Evolutionary conservation across 2,888 invertebrate genomes (phyloP), one percentile per base, ranked within the genome.

Genomic region (Phytoseiulus persimilis): DNA sequence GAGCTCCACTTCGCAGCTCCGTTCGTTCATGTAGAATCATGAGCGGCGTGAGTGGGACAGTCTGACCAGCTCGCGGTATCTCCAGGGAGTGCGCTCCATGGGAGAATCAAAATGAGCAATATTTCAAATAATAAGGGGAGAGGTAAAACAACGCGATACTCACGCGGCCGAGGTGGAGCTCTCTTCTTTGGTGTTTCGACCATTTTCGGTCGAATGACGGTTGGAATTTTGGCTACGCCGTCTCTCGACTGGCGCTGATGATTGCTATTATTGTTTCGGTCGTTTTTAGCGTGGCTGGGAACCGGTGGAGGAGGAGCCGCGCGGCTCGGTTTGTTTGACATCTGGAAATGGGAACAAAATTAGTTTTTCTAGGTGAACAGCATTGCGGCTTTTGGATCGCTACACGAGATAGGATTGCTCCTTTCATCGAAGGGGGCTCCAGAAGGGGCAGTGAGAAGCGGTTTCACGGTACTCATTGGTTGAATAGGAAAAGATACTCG

Each of bases 141-240:
- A n/a, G n/a, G n/a, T n/a, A n/a, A n/a, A n/a, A n/a, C n/a, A n/a
- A n/a, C n/a, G n/a, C 14, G 18, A 32, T n/a, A 87, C 87, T 87
- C 45, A 87, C 87, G 87, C 28, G 87, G 87, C 45, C 87, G 32
- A 9, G 87, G 87, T 28, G 87, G 87, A 3, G 87, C 87, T 32
- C 31, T 87, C 18, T 87, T 87, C 45, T 33, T 87, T 5, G 87
- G 87, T 9, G 87, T 87, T 33, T 87, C 87, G 33, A 87, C 87
- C 87, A 87, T 87, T 32, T 87, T 87, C 31, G 87, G 87, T 31
- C 87, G 87, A 45, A 87, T 87, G 33, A 87, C 87, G n/a, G 87
- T 87, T 6, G 87, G 87, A n/a, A 87, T 87, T 31, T 87, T 87
- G 23, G 87, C 32, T 9, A 33, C 33, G 0, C 87, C 33, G 39